Percentiles rank a stretch among this genome's conserved stretches.
phyloP scores from a whole-genome alignment of 2,888 invertebrate species.

The Eupsilia transversa region DNA sequence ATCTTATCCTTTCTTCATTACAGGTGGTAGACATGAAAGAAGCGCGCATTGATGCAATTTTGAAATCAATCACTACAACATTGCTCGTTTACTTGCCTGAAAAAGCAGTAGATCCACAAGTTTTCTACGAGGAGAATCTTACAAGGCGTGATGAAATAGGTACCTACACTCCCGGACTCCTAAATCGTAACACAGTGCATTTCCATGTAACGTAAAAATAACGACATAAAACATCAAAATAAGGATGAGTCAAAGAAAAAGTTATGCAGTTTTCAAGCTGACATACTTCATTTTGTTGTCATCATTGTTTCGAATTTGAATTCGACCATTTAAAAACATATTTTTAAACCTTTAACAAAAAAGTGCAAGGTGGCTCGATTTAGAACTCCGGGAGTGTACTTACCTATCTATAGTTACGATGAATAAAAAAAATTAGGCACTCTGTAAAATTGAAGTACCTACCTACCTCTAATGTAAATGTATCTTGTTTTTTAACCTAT shows the following conservation, averaged over 20 bases:
- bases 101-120: conserved; percentile 91
- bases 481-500: not conserved
- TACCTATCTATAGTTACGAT: not conserved
- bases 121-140: conserved; percentile 92
- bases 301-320: too few species aligned
- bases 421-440: not conserved
- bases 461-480: too few species aligned
- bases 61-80: conserved; percentile 91
- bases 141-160: conserved; percentile 89
- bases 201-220: too few species aligned
- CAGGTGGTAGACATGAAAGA: conserved; percentile 94
- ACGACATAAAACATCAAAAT: too few species aligned
- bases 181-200: too few species aligned
- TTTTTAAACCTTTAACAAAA: too few species aligned
- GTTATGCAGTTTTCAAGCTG: too few species aligned
- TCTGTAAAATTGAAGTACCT: not conserved
- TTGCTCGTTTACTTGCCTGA: conserved; percentile 92
- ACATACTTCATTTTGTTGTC: too few species aligned
- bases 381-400: too few species aligned
- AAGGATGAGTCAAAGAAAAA: too few species aligned
- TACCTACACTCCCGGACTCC: conserved; percentile 64
- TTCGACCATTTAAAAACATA: too few species aligned
- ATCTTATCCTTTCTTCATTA: not conserved
- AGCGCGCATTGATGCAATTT: conserved; percentile 93
- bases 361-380: too few species aligned